phyloP scores from a whole-genome alignment of 2,113 vertebrate genomes.

The Hucho hucho region DNA sequence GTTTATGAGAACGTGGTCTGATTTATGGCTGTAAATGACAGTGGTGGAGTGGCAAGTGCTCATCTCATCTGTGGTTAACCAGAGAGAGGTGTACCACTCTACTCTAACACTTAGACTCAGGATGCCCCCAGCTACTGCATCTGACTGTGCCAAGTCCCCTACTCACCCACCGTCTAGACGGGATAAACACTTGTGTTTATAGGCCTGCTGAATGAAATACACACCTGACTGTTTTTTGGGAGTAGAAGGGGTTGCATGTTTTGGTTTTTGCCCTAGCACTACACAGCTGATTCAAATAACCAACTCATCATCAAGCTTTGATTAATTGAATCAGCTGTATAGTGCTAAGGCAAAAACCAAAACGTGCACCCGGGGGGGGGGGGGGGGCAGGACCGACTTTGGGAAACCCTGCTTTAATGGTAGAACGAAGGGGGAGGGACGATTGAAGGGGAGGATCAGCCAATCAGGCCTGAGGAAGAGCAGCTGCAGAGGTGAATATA shows the following conservation, averaged over 20 bases:
- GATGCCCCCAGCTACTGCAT: conserved; percentile 25
- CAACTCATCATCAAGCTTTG: too few relatives aligned
- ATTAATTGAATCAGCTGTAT: too few relatives aligned
- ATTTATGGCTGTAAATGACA: conserved; percentile 65
- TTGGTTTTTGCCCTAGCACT: too few relatives aligned
- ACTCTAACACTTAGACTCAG: conserved; percentile 21
- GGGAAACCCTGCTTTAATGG: conserved; percentile 43
- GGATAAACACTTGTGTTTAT: conserved; percentile 59
- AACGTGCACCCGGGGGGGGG: too few relatives aligned
- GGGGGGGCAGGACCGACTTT: conserved; percentile 10
- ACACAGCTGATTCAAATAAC: too few relatives aligned
- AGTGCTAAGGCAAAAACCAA: too few relatives aligned
- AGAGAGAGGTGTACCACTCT: conserved; percentile 37
- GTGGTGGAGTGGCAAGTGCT: conserved; percentile 24
- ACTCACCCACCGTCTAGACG: conserved; percentile 64
- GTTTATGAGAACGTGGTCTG: conserved; percentile 45
- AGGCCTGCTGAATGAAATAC: conserved; percentile 49
- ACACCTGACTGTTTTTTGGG: conserved; percentile 45
- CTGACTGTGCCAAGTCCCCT: conserved; percentile 46
- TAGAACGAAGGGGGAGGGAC: conserved; percentile 35
- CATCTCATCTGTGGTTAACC: conserved; percentile 60
- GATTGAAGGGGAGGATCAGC: conserved; percentile 38
- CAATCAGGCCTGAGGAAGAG: conserved; percentile 22
- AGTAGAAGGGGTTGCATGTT: conserved; percentile 28
- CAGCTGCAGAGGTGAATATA: conserved; percentile 6